A percentile compares a stretch with the other conserved stretches of the same genome.
Conservation (phyloP, 2,797 vertebrate species). For the Pipistrellus pipistrellus region DNA sequence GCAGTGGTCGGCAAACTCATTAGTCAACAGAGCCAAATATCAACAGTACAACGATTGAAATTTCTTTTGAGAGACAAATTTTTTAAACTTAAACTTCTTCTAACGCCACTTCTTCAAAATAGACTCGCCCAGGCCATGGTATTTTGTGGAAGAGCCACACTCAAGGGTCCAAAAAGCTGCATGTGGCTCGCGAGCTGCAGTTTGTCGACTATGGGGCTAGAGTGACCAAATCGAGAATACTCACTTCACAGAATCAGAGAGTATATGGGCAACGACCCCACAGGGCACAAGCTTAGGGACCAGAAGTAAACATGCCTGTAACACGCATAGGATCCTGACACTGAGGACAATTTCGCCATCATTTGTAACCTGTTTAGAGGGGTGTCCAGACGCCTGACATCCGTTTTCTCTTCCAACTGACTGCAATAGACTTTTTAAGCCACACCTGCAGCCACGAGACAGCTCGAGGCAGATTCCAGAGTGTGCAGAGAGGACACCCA, state of each 20-base stretch:
- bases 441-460: rapidly evolving
- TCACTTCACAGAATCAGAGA: rapidly evolving
- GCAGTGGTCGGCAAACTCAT: too few relatives aligned
- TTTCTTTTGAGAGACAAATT: too few relatives aligned
- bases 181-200: too few relatives aligned
- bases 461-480: background rate
- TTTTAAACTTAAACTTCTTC: too few relatives aligned
- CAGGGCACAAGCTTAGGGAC: background rate
- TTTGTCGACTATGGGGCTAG: background rate
- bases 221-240: rapidly evolving
- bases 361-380: background rate
- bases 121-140: too few relatives aligned
- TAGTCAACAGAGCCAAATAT: too few relatives aligned
- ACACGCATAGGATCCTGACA: rapidly evolving
- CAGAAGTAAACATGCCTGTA: too few relatives aligned
- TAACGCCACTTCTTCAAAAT: too few relatives aligned
- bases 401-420: background rate
- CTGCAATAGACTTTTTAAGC: background rate
- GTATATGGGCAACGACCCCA: rapidly evolving
- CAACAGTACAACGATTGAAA: too few relatives aligned
- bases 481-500: background rate
- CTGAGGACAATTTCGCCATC: background rate
- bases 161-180: too few relatives aligned
- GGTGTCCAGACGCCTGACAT: too few relatives aligned
- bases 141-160: too few relatives aligned